Percentiles rank a stretch among this genome's conserved stretches.
phyloP scores from a whole-genome alignment of 2,113 vertebrate species.

The Gallinago paraguaiae region DNA sequence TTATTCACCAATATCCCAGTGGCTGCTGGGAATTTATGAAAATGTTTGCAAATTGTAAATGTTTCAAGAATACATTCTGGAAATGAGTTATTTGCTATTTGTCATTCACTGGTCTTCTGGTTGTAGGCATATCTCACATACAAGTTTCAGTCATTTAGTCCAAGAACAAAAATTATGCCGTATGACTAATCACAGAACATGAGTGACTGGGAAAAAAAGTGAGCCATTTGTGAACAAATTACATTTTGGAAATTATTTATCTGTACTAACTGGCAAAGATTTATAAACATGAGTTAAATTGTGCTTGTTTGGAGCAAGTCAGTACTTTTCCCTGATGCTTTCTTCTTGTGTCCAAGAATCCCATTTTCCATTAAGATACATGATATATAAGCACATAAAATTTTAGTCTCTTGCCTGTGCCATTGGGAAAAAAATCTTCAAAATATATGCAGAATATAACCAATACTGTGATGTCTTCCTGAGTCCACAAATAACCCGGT shows the following conservation, averaged over 20 bases:
- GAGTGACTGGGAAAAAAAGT: slow-evolving; percentile 6
- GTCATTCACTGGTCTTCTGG: background rate
- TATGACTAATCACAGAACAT: background rate
- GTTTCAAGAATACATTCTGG: background rate
- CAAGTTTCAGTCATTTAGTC: background rate
- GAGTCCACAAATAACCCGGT: background rate
- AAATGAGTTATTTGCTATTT: slow-evolving; percentile 38
- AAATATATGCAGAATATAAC: background rate
- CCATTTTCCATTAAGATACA: background rate
- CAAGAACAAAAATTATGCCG: slow-evolving; percentile 11
- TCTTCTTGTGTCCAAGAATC: slow-evolving; percentile 4
- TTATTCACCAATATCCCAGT: background rate
- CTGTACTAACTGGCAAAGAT: slow-evolving; percentile 20
- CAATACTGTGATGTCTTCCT: background rate
- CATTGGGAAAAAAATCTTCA: background rate
- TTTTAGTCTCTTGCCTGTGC: background rate
- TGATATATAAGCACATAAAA: slow-evolving; percentile 21
- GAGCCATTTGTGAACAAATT: slow-evolving; percentile 39
- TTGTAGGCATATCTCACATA: background rate
- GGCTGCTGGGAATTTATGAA: slow-evolving; percentile 36
- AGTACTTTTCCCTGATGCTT: background rate
- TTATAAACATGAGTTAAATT: slow-evolving; percentile 22
- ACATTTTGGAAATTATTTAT: slow-evolving; percentile 30
- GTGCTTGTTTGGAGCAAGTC: background rate
- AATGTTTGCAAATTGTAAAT: slow-evolving; percentile 35